These are phyloP conservation scores for Thaumetopoea pityocampa DNA, from an alignment of 1,140 invertebrate species.

Conservation along the genomic window DNA sequence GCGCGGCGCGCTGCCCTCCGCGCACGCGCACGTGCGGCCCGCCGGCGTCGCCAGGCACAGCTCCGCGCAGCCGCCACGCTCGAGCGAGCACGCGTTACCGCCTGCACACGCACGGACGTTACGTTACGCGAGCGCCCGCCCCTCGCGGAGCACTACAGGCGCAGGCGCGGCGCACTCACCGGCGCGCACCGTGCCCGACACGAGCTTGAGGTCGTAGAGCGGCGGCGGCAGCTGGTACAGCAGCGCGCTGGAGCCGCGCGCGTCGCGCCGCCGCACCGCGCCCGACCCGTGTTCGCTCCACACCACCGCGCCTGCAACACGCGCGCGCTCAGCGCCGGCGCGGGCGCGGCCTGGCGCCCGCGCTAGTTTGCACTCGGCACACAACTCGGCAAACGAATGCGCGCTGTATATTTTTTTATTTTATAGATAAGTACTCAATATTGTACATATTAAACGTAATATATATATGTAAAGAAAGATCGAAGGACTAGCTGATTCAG, in stretches of 20 bases:
- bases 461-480: no score
- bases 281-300: slow-evolving; percentile 84
- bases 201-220: slow-evolving; percentile 80
- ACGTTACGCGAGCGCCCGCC: neutral
- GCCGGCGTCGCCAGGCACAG: slow-evolving; percentile 77
- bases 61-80: slow-evolving; percentile 68
- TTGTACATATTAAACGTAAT: no score
- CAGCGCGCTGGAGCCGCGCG: slow-evolving; percentile 53
- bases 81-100: slow-evolving; percentile 80
- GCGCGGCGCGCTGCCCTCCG: slow-evolving; percentile 4
- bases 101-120: slow-evolving; percentile 28
- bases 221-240: slow-evolving; percentile 75
- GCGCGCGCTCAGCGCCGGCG: no score
- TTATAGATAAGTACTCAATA: no score
- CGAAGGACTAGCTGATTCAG: no score
- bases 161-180: slow-evolving; percentile 46
- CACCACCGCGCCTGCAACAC: slow-evolving; percentile 77
- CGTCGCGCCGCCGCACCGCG: slow-evolving; percentile 71
- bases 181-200: slow-evolving; percentile 66
- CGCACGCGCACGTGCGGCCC: slow-evolving; percentile 61
- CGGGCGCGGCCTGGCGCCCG: no score
- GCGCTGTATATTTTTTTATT: no score
- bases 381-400: no score
- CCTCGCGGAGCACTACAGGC: neutral
- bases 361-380: no score